Percentiles rank a stretch among this genome's conserved stretches.
These are phyloP conservation scores for Gorsachius goisagi DNA, from an alignment of 2,113 vertebrate genomes.

Conservation along the genomic window DNA sequence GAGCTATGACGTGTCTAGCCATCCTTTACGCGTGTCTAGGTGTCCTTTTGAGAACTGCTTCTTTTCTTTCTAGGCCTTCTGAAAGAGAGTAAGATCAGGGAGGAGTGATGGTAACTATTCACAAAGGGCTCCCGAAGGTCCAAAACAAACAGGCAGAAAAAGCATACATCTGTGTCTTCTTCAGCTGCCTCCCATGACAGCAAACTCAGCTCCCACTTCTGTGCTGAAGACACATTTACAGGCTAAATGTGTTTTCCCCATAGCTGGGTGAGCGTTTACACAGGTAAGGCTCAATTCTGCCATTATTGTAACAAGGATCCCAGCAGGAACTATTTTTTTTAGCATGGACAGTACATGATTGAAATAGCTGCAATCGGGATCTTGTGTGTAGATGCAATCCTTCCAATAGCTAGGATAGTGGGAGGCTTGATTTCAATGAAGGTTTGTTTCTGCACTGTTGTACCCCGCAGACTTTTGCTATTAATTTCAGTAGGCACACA, in stretches of 20 bases:
- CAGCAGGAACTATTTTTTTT: neutral
- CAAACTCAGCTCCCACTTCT: neutral
- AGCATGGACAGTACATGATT: rapidly evolving
- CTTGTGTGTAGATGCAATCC: neutral
- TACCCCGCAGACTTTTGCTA: neutral
- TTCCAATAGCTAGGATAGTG: neutral
- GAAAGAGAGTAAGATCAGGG: neutral
- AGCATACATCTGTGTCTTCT: neutral
- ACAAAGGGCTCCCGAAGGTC: neutral
- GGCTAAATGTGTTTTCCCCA: neutral
- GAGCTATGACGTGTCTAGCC: rapidly evolving
- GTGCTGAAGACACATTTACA: neutral
- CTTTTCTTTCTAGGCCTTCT: neutral
- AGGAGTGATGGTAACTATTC: neutral
- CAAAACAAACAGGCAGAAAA: neutral
- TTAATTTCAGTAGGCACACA: neutral
- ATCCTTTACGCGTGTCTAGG: rapidly evolving
- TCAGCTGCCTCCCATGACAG: neutral
- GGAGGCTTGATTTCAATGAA: neutral
- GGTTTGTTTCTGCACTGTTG: neutral
- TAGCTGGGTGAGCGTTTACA: neutral
- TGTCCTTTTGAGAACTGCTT: neutral
- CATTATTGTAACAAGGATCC: neutral
- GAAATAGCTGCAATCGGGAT: neutral
- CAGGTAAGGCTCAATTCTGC: neutral